Base-by-base conservation (phyloP, 2,797 vertebrate species). In the Vultur gryphus region DNA sequence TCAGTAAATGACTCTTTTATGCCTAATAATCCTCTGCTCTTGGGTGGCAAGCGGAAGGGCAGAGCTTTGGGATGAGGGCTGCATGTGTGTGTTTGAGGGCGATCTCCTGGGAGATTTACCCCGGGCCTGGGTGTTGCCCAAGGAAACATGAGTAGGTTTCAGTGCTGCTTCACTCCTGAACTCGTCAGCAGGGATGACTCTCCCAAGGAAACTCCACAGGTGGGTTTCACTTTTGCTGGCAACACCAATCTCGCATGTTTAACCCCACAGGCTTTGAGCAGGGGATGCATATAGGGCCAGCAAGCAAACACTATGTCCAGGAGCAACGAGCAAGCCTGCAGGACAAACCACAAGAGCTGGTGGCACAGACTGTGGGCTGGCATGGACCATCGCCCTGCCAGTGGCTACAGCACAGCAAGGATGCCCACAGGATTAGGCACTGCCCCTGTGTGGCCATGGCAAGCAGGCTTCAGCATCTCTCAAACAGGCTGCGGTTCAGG, bases 101-200 rank as follows among this genome's bases (percentile, higher is more conserved):
- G 16, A 94, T 93, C 85, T 96, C 95, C 93, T 88, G 82, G 84
- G 93, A 96, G 79, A 95, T 93, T 84, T 93, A 88, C 96, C 95
- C 51, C 80, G 10, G 94, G 95, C 89, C 80, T 93, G 91, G 91
- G 93, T 88, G 96, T 94, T 95, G 62, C 91, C 87, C 65, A 84
- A 58, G 25, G 79, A 94, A 96, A 94, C 73, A 70, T 79, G 93
- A 95, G 85, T 58, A 86, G 65, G 61, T 93, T 95, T 95, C 91
- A 86, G 64, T 20, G 39, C 71, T 90, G 82, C 54, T 65, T 96
- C 76, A 83, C 79, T 92, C 75, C 87, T 57, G 49, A 93, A 58
- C 61, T 86, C 14, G 0, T 83, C 84, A 91, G 37, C 49, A 46
- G 61, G 65, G 54, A 93, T 58, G 76, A 85, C 51, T 93, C 70